Percentiles rank a stretch among this genome's conserved stretches.
phyloP scores from a whole-genome alignment of 1,140 invertebrate species.

The Aphelenchoides avenae region DNA sequence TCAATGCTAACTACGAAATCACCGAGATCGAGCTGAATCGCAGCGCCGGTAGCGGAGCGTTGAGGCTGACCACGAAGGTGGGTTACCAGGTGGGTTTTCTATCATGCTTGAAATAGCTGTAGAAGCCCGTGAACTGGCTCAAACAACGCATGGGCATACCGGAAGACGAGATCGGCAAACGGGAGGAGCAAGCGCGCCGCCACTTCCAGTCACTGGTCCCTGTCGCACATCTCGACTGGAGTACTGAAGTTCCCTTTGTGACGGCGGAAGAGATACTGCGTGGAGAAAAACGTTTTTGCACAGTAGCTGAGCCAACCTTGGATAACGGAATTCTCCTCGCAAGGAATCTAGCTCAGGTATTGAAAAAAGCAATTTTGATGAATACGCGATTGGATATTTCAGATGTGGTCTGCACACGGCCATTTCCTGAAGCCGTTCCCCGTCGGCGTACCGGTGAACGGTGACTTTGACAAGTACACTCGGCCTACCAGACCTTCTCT shows the following conservation, averaged over 20 bases:
- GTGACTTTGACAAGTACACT: background rate
- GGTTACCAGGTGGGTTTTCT: no score
- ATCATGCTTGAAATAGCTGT: no score
- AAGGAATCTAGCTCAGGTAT: conserved; percentile 14
- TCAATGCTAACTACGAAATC: no score
- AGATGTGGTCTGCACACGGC: conserved; percentile 10
- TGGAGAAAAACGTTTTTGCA: background rate
- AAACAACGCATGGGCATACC: no score
- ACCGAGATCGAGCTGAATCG: no score
- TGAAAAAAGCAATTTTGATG: background rate
- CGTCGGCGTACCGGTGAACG: conserved; percentile 2
- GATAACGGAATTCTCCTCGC: conserved; percentile 2
- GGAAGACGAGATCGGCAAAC: no score
- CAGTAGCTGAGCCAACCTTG: conserved; percentile 1
- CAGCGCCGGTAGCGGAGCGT: no score
- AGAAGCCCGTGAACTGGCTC: no score
- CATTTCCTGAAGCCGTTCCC: conserved; percentile 13
- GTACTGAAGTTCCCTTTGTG: background rate
- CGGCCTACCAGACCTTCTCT: background rate
- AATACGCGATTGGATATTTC: no score
- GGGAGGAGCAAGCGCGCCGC: no score
- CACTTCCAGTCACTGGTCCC: conserved; percentile 11
- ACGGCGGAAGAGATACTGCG: conserved; percentile 14
- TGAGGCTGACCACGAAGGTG: no score
- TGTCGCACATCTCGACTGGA: conserved; percentile 14